Evolutionary conservation across 1,140 invertebrate genomes (phyloP).

Genomic region (Cardiocondyla obscurior): DNA sequence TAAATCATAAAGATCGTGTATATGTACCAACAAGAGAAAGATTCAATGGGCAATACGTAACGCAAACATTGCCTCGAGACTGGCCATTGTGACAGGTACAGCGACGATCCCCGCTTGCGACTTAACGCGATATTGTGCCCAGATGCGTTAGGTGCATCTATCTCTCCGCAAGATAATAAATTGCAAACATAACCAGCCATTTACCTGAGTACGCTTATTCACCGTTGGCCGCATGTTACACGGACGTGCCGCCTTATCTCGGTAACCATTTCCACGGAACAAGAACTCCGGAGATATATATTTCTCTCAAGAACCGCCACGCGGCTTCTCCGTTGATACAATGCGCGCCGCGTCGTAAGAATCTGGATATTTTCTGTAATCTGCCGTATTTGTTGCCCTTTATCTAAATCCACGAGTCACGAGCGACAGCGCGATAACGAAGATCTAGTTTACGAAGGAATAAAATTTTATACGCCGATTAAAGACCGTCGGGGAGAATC

Average conservation of each 20-base stretch:
- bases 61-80: conserved; percentile 17
- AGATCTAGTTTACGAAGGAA: conserved; percentile 16
- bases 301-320: conserved; percentile 46
- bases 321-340: not conserved
- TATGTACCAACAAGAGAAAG: conserved; percentile 10
- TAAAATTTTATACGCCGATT: conserved; percentile 37
- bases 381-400: conserved; percentile 37
- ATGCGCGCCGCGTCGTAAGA: not conserved
- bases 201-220: conserved; percentile 55
- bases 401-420: conserved; percentile 55
- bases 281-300: conserved; percentile 55
- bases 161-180: conserved; percentile 62
- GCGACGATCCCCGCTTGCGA: conserved; percentile 35
- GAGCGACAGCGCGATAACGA: conserved; percentile 47
- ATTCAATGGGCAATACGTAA: conserved; percentile 50
- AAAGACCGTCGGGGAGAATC: not conserved
- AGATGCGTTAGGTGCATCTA: conserved; percentile 57
- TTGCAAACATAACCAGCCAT: conserved; percentile 59
- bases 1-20: conserved; percentile 41
- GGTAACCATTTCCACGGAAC: conserved; percentile 60
- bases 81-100: conserved; percentile 49
- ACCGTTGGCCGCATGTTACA: not conserved
- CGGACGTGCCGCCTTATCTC: conserved; percentile 60
- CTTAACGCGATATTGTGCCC: conserved; percentile 50
- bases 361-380: conserved; percentile 36